Evolutionary conservation across 2,797 vertebrate species (phyloP).

Genomic region (Melopsittacus undulatus): DNA sequence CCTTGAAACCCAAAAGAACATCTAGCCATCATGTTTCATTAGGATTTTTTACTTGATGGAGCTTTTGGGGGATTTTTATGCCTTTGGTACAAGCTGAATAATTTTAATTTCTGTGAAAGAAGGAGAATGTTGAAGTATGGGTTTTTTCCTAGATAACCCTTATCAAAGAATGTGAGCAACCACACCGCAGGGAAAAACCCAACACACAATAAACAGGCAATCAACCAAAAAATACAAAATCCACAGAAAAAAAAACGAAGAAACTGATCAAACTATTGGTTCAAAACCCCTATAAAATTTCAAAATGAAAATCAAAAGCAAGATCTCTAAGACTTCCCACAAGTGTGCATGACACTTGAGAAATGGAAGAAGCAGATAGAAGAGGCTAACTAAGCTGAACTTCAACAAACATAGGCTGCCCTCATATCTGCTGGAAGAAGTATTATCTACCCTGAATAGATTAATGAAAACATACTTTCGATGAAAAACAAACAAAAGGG

Average conservation of each 20-base stretch:
- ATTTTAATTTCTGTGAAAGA: not conserved
- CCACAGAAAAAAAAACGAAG: not conserved
- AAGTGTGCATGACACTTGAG: not conserved
- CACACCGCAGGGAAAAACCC: not conserved
- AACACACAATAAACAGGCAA: not conserved
- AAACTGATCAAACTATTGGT: not conserved
- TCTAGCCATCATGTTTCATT: not conserved
- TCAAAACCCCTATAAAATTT: not conserved
- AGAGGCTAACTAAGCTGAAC: not conserved
- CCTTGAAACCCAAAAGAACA: not conserved
- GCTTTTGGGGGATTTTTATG: not conserved
- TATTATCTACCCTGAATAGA: not conserved
- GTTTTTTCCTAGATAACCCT: not conserved
- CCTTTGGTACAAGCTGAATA: not conserved
- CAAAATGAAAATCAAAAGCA: not conserved
- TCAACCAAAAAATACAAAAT: not conserved
- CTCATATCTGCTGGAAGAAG: not conserved
- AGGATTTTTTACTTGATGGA: not conserved
- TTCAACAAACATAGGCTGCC: not conserved
- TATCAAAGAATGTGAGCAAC: not conserved
- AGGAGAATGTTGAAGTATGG: not conserved
- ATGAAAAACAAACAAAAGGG: not conserved
- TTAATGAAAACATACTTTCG: not conserved
- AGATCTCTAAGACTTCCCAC: not conserved
- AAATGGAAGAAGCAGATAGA: not conserved